These are phyloP conservation scores for Strigamia crassipes DNA, from an alignment of 2,888 invertebrate species.

Conservation along the genomic window DNA sequence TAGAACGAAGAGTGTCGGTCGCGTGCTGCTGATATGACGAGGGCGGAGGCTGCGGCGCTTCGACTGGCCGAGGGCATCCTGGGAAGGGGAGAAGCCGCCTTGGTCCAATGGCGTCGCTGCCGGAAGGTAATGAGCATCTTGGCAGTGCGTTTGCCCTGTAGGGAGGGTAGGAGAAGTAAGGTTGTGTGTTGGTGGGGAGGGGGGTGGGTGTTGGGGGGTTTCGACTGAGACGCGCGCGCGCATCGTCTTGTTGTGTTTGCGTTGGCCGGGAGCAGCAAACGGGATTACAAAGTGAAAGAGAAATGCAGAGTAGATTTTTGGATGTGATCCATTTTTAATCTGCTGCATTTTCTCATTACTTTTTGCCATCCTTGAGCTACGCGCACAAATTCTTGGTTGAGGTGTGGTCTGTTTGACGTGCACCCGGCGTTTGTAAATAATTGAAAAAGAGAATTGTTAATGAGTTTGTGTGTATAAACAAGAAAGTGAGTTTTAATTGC, in stretches of 20 bases:
- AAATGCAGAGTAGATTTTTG: constrained; percentile 13
- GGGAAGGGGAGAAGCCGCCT: constrained; percentile 37
- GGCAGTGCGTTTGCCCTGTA: constrained; percentile 1
- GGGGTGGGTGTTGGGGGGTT: not conserved
- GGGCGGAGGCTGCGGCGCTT: constrained; percentile 31
- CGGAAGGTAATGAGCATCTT: constrained; percentile 32
- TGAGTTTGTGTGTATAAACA: not conserved
- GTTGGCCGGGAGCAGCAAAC: constrained; percentile 34
- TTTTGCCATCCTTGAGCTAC: not conserved
- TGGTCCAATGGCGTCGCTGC: constrained; percentile 37
- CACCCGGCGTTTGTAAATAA: not conserved
- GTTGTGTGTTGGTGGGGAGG: not conserved
- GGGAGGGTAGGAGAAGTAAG: not conserved
- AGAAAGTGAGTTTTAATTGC: not conserved
- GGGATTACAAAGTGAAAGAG: constrained; percentile 37
- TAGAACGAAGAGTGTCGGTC: not conserved
- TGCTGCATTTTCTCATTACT: constrained; percentile 26
- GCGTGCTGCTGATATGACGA: constrained; percentile 18
- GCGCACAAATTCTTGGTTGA: not conserved
- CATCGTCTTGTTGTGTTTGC: constrained; percentile 18
- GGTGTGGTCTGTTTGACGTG: not conserved
- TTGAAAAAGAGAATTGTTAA: not conserved
- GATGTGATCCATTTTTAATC: constrained; percentile 33
- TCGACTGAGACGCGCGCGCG: not conserved
- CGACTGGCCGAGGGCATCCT: constrained; percentile 33